Base-by-base conservation (phyloP, 2,888 invertebrate species). In the Icerya purchasi region DNA sequence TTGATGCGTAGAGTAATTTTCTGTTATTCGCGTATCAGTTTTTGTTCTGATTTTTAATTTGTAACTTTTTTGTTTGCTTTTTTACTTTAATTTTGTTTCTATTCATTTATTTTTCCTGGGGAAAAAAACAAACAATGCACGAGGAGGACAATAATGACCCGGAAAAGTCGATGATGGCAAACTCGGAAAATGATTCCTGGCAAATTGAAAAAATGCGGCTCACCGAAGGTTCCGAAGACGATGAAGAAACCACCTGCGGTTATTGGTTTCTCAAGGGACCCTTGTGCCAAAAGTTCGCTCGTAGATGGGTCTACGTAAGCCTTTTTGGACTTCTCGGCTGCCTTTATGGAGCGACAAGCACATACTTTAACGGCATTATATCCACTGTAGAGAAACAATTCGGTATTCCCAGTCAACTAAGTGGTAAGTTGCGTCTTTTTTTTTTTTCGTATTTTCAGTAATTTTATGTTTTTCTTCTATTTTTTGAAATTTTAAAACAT, bases 331-430 rank as follows among this genome's bases (percentile, higher is more conserved):
- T 82, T 50, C 74, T 82, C 3, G 83, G 82, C 2, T 81, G 81
- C 66, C 75, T 82, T 60, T 81, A 80, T 67, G 78, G 80, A 21
- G 82, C 83, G 66, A 79, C 79, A 61, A 82, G 78, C 66, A 78
- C 82, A 2, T 83, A 83, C 68, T 83, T 82, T 66, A 81, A 80
- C 67, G 83, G 82, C n/a, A 82, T 81, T 24, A 81, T 83, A 62
- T 82, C 83, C 57, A 83, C 83, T 2, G 73, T 83, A 63, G 83
- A 83, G 69, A 83, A 83, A 68, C 74, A 83, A 64, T 83, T 82
- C 68, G 82, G 81, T 70, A 82, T 83, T 67, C 81, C 82, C 19
- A 82, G 81, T 50, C 77, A 77, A 68, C 82, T 81, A 23, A 81
- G 81, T 64, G 83, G 80, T 78, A 67, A 71, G 69, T 24, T 24